Evolutionary conservation across 2,113 vertebrate genomes (phyloP).

Genomic region (Ceratotherium simum): DNA sequence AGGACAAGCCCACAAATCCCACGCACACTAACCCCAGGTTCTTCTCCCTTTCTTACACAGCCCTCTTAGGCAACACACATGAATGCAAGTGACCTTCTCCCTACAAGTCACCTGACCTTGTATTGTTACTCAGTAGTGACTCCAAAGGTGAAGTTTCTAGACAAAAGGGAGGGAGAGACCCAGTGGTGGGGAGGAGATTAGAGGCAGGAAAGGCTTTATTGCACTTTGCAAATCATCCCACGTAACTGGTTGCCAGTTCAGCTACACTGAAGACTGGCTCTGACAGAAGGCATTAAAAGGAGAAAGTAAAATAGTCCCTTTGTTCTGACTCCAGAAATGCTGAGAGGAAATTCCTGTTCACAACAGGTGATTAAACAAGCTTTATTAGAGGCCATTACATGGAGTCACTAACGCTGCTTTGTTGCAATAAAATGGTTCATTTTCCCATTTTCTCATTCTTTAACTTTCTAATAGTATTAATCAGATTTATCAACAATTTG

Average conservation of each 20-base stretch:
- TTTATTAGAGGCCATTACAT: slow-evolving; percentile 80
- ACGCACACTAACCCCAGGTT: rapidly evolving
- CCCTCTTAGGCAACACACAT: not conserved
- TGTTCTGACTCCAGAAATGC: slow-evolving; percentile 65
- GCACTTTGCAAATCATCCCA: slow-evolving; percentile 16
- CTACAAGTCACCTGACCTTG: not conserved
- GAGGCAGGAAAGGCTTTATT: not conserved
- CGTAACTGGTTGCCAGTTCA: not conserved
- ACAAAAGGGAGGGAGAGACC: not conserved
- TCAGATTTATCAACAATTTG: slow-evolving; percentile 68
- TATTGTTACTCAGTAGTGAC: not conserved
- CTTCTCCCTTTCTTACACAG: not conserved
- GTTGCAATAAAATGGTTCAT: slow-evolving; percentile 64
- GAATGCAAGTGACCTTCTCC: not conserved
- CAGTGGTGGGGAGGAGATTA: not conserved
- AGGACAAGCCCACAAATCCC: not conserved
- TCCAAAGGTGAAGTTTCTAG: not conserved
- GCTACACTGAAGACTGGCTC: not conserved
- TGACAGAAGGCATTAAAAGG: slow-evolving; percentile 52
- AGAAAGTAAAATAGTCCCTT: slow-evolving; percentile 82
- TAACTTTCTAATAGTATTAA: slow-evolving; percentile 68
- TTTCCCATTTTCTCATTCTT: slow-evolving; percentile 72
- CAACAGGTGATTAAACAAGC: slow-evolving; percentile 84
- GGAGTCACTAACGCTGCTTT: slow-evolving; percentile 71
- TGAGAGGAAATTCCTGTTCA: slow-evolving; percentile 83